These are phyloP conservation scores for Scaptomyza parva DNA, from an alignment of 2,888 invertebrate species.

Conservation along the genomic window DNA sequence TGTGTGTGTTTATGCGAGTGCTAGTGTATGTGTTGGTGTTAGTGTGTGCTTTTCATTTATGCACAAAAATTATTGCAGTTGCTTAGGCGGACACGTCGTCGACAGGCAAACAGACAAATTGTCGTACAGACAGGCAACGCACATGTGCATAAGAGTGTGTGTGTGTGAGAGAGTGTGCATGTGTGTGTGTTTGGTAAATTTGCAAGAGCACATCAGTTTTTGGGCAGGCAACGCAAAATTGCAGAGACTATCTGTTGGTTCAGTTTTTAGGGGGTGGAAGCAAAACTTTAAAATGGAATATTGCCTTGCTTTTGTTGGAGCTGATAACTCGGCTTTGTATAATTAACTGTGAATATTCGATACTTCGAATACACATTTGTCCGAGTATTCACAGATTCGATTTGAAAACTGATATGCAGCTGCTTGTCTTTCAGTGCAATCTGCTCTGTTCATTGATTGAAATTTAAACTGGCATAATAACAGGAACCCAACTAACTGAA, in stretches of 20 bases:
- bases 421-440: slow-evolving; percentile 11
- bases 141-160: slow-evolving; percentile 13
- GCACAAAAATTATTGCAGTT: slow-evolving; percentile 80
- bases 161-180: slow-evolving; percentile 9
- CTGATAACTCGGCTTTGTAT: slow-evolving; percentile 69
- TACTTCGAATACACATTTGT: background rate
- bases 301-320: slow-evolving; percentile 18
- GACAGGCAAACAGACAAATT: slow-evolving; percentile 74
- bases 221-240: slow-evolving; percentile 29
- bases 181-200: slow-evolving; percentile 15
- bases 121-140: slow-evolving; percentile 60
- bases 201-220: slow-evolving; percentile 45
- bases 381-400: slow-evolving; percentile 6
- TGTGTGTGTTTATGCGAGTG: no score
- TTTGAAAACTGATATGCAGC: slow-evolving; percentile 15
- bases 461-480: slow-evolving; percentile 1
- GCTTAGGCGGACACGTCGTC: slow-evolving; percentile 78
- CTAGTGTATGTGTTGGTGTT: slow-evolving; percentile 18
- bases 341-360: slow-evolving; percentile 63
- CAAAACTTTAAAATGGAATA: slow-evolving; percentile 29
- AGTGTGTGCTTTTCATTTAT: slow-evolving; percentile 78
- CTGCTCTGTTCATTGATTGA: slow-evolving; percentile 5
- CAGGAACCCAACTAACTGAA: background rate
- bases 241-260: slow-evolving; percentile 32
- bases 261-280: slow-evolving; percentile 12